Conservation (phyloP, 2,888 invertebrate genomes). For the Spilosoma lubricipeda region DNA sequence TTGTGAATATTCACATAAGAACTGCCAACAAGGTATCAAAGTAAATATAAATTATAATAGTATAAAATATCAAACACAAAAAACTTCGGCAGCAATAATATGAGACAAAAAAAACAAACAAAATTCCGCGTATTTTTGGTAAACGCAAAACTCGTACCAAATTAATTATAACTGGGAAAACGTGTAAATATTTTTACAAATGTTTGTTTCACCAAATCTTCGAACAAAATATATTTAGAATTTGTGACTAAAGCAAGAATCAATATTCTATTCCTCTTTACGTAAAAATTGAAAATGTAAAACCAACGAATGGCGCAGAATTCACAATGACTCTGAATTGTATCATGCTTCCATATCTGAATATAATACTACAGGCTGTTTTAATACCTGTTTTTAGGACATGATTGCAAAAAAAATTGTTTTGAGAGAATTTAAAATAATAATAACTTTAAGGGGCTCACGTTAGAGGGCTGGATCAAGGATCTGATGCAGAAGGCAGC, state of each 20-base stretch:
- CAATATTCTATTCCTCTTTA: slow-evolving; percentile 59
- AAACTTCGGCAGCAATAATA: slow-evolving; percentile 14
- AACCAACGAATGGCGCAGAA: slow-evolving; percentile 50
- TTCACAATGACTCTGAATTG: slow-evolving; percentile 55
- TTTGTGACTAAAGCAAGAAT: slow-evolving; percentile 40
- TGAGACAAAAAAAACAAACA: slow-evolving; percentile 5
- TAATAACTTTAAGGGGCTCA: too few species aligned
- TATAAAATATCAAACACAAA: slow-evolving; percentile 24
- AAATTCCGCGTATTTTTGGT: slow-evolving; percentile 5
- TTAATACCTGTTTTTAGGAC: slow-evolving; percentile 34
- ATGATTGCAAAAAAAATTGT: too few species aligned
- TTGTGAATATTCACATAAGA: slow-evolving; percentile 39
- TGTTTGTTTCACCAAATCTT: slow-evolving; percentile 16
- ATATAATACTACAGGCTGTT: slow-evolving; percentile 29
- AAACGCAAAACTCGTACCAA: slow-evolving; percentile 13
- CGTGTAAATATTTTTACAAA: slow-evolving; percentile 34
- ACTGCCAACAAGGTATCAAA: slow-evolving; percentile 38
- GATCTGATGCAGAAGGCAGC: too few species aligned
- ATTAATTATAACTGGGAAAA: slow-evolving; percentile 23
- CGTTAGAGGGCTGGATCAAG: too few species aligned
- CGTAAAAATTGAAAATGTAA: slow-evolving; percentile 56
- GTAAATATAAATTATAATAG: slow-evolving; percentile 30
- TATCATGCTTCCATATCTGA: slow-evolving; percentile 31
- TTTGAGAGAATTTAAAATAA: too few species aligned
- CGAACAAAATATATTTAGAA: slow-evolving; percentile 39